Base-by-base conservation (phyloP, 2,113 vertebrate species). In the Leucosticte australis region DNA sequence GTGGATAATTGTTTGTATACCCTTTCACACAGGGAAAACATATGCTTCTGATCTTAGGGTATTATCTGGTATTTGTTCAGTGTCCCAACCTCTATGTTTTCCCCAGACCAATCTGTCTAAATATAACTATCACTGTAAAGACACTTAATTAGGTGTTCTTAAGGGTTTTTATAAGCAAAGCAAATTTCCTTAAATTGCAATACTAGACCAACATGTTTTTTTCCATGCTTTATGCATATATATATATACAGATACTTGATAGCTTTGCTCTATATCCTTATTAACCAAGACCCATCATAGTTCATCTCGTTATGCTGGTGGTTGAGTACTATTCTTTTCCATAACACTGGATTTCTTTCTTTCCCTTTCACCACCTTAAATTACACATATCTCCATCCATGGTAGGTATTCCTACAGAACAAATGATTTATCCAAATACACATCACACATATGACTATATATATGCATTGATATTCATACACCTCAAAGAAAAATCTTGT, bases 1-100 rank as follows among this genome's bases (percentile, higher is more conserved):
- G 59, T 57, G 10, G 44, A 10, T 92, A 95, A 93, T 90, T 83
- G 71, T 80, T 94, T 92, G 92, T 94, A 71, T 92, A 81, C 16
- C 23, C 39, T 91, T 95, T 94, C 94, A 96, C 71, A 94, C 82
- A 74, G 90, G 82, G 92, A 93, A 95, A 94, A 90, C 94, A 85
- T 87, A 87, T 94, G 90, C 31, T 94, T 92, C 75, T 77, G 52
- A n/a, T 83, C 82, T 91, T 64, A 53, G 12, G 30, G 26, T 60
- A 59, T 24, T 31, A 55, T 55, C 53, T 31, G 86, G 47, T 30
- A 55, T 88, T 95, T 91, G 15, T 67, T 59, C 46, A 74, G 28
- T 41, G 42, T 47, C 82, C 35, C 71, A 77, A 60, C 19, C 24
- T 84, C 63, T 69, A 13, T 49, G 9, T 82, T 89, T 95, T 80